Base-by-base conservation (phyloP, 1,140 invertebrate genomes). In the Dreissena rostriformis region DNA sequence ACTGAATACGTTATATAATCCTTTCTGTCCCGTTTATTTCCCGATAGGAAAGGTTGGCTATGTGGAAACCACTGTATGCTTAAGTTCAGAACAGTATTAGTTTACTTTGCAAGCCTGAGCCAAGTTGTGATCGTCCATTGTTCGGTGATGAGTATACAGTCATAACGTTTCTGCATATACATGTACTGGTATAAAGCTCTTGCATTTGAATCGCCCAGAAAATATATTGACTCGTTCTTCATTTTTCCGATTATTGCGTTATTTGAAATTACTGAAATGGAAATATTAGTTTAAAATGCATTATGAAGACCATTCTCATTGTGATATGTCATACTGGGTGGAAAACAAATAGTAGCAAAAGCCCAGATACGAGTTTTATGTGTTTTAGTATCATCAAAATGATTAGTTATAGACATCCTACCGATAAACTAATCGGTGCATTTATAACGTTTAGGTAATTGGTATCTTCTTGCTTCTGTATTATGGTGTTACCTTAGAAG, bases 61-160 rank as follows among this genome's bases (percentile, higher is more conserved):
- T 73, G 71, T 7, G 71, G 71, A 49, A 53, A 73, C 71, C 71
- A 73, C 22, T 53, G 49, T 24, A 53, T 53, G 7, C 24, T 22
- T 12, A 73, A 73, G 28, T 73, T 73, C 6, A 53, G 26, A 10
- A 10, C 51, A 22, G 52, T 22, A 53, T 73, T 73, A 14, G 26
- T 19, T 28, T 49, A 52, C 49, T 67, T 29, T n/a, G 65, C 7
- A 15, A 12, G 12, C 24, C n/a, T 19, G 29, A 14, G 65, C 65
- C 65, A 53, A 53, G 52, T 15, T 73, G 19, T 53, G 52, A n/a
- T 7, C n/a, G 19, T 22, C 71, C 71, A 73, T 52, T 39, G 4
- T 53, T 73, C 71, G 12, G 71, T 73, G 7, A 26, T 73, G 10
- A 53, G 29, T 19, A 10, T 19, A 53, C 71, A 73, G 22, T 73